A percentile compares a stretch with the other conserved stretches of the same genome.
Evolutionary conservation across 1,140 invertebrate genomes (phyloP).

Genomic region (Caenorhabditis inopinata): DNA sequence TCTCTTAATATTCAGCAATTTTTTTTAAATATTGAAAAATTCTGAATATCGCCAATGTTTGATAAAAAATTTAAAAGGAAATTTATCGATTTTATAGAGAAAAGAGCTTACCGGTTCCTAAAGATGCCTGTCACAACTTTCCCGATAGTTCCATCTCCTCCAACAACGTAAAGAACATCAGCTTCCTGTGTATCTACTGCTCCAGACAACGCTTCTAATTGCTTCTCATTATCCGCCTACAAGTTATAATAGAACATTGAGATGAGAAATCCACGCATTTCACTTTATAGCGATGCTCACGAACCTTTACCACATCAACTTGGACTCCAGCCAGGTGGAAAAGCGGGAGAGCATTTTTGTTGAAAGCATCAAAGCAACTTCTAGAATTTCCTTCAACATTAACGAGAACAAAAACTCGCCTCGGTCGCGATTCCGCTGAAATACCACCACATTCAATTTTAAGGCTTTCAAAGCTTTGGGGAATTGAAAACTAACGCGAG

Average conservation of each 20-base stretch:
- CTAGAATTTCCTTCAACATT: conserved; percentile 46
- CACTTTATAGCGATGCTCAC: too few species aligned
- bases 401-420: conserved; percentile 40
- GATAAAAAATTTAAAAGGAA: too few species aligned
- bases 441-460: too few species aligned
- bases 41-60: too few species aligned
- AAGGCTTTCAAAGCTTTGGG: too few species aligned
- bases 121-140: conserved; percentile 50
- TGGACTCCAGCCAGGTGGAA: conserved; percentile 50
- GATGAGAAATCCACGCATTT: too few species aligned
- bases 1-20: neutral
- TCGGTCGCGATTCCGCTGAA: conserved; percentile 40
- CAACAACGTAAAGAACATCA: conserved; percentile 51
- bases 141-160: conserved; percentile 51
- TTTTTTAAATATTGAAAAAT: too few species aligned
- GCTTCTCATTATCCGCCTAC: conserved; percentile 41
- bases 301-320: conserved; percentile 48
- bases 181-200: conserved; percentile 45
- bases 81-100: too few species aligned
- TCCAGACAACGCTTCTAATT: conserved; percentile 43
- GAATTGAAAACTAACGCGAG: conserved; percentile 38
- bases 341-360: conserved; percentile 50
- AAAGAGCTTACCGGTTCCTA: conserved; percentile 24
- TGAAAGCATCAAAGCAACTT: conserved; percentile 43
- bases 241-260: neutral